A percentile compares a stretch with the other conserved stretches of the same genome.
Evolutionary conservation across 2,888 invertebrate species (phyloP).

Genomic region (Parascotia fuliginaria): DNA sequence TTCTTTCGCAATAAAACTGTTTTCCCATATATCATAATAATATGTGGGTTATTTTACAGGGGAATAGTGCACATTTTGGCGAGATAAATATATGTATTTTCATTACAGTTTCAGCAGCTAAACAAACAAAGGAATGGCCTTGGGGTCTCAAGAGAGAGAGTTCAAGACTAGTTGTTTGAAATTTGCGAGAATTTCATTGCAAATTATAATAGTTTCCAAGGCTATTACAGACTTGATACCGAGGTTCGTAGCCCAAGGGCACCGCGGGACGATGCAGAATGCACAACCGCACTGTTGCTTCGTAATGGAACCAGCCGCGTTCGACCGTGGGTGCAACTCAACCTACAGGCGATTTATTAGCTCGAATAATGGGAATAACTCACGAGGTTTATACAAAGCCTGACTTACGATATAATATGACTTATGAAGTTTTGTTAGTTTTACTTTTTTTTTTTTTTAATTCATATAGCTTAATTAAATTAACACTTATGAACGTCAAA

Average conservation of each 20-base stretch:
- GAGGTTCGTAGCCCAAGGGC: conserved; percentile 34
- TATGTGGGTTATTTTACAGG: not conserved
- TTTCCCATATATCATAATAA: not conserved
- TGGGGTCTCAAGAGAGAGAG: conserved; percentile 19
- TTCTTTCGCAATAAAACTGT: conserved; percentile 1
- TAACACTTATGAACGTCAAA: too few species aligned
- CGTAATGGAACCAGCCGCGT: conserved; percentile 25
- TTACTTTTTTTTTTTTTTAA: too few species aligned
- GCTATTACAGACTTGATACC: conserved; percentile 31
- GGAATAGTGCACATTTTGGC: conserved; percentile 21
- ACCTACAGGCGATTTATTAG: conserved; percentile 31
- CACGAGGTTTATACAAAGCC: not conserved
- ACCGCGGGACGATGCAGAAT: conserved; percentile 25
- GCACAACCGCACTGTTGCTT: conserved; percentile 30
- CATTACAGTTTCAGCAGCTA: conserved; percentile 25
- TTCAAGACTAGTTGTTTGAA: conserved; percentile 11
- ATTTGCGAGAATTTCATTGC: conserved; percentile 3
- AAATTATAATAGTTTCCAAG: conserved; percentile 17
- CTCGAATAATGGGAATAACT: conserved; percentile 1
- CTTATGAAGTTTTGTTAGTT: not conserved
- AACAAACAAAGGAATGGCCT: conserved; percentile 28
- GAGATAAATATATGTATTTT: conserved; percentile 8
- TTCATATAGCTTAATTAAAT: too few species aligned
- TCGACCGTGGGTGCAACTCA: conserved; percentile 34
- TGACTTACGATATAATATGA: too few species aligned